phyloP scores from a whole-genome alignment of 2,888 invertebrate genomes.

The Leptopilina drosophilae region DNA sequence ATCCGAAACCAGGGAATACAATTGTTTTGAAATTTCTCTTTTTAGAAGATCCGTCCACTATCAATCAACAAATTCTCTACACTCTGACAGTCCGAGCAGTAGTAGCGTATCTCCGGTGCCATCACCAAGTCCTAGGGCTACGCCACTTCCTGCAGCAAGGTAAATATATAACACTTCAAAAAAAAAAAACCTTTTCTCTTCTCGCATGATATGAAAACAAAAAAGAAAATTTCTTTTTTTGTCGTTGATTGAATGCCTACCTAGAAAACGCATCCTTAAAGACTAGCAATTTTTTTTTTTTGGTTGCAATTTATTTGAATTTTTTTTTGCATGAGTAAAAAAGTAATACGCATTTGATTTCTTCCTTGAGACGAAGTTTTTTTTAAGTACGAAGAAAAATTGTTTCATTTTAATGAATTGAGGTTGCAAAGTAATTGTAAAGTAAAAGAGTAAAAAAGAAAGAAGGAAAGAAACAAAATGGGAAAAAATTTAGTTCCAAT shows the following conservation, averaged over 20 bases:
- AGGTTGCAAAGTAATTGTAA: neutral
- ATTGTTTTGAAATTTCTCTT: constrained; percentile 2
- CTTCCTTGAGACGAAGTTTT: neutral
- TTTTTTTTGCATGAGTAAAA: neutral
- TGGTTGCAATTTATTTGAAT: neutral
- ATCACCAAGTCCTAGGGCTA: constrained; percentile 85
- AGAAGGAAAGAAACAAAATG: too few relatives aligned
- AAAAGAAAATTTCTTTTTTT: neutral
- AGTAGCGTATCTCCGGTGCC: constrained; percentile 91
- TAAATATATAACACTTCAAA: constrained; percentile 51
- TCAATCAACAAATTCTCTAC: constrained; percentile 89
- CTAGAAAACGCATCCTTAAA: neutral
- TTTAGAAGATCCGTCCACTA: constrained; percentile 87
- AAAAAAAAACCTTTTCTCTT: neutral
- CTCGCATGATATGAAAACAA: constrained; percentile 5
- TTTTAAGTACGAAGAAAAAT: neutral
- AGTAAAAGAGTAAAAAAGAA: too few relatives aligned
- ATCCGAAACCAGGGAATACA: neutral
- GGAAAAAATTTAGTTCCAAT: too few relatives aligned
- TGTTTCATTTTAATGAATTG: neutral
- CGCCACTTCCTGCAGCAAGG: constrained; percentile 80
- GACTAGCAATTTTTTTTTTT: too few relatives aligned
- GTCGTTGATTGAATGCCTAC: constrained; percentile 16
- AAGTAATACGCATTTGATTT: neutral
- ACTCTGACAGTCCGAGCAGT: constrained; percentile 90